phyloP scores from a whole-genome alignment of 2,888 invertebrate genomes.

The Volucella inanis region DNA sequence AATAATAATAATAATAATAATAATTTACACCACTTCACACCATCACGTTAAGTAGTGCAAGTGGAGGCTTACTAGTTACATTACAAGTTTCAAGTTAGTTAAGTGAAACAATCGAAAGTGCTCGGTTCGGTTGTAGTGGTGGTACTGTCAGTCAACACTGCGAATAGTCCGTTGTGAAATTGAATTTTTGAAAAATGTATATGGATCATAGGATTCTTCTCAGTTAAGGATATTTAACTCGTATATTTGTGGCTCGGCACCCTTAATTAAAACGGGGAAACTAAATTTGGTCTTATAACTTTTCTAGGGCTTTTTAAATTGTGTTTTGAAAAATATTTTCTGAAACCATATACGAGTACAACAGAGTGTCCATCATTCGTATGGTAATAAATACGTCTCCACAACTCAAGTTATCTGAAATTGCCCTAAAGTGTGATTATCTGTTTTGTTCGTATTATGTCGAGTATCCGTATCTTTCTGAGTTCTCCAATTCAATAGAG shows the following conservation, averaged over 20 bases:
- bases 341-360: constrained; percentile 29
- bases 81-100: constrained; percentile 55
- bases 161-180: background rate
- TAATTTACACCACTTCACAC: constrained; percentile 41
- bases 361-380: constrained; percentile 6
- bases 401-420: constrained; percentile 32
- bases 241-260: too few species aligned
- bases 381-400: background rate
- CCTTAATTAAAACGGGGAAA: too few species aligned
- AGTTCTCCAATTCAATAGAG: constrained; percentile 26
- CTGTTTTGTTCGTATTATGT: background rate
- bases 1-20: too few species aligned
- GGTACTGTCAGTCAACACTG: background rate
- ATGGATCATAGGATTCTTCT: too few species aligned
- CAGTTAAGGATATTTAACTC: background rate
- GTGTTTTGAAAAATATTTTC: background rate
- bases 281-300: background rate
- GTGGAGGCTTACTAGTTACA: constrained; percentile 36
- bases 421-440: constrained; percentile 5
- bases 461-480: constrained; percentile 12
- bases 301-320: constrained; percentile 3
- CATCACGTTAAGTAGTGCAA: constrained; percentile 16
- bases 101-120: constrained; percentile 70
- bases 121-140: constrained; percentile 52
- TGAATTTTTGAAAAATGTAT: too few species aligned